Evolutionary conservation across 2,888 invertebrate genomes (phyloP).

Genomic region (Drosophila birchii): DNA sequence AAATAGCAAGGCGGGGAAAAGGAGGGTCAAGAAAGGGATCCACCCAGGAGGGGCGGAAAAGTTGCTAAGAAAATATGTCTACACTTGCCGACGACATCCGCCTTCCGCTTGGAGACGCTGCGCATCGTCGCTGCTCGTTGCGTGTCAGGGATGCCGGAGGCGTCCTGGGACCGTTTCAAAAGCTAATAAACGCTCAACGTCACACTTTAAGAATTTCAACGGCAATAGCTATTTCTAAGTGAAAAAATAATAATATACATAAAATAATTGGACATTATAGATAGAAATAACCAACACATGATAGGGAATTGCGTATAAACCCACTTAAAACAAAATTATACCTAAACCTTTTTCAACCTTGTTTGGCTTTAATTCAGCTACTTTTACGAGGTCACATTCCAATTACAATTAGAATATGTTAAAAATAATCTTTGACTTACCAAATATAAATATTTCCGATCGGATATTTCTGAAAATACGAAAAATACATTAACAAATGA

Average conservation of each 20-base stretch:
- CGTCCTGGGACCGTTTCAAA: conserved; percentile 39
- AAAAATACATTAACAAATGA: too few relatives aligned
- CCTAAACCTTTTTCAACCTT: not conserved
- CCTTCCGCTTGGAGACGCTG: conserved; percentile 56
- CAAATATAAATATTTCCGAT: not conserved
- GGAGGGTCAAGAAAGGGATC: not conserved
- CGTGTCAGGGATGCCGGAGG: conserved; percentile 30
- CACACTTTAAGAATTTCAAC: not conserved
- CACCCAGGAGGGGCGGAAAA: conserved; percentile 37
- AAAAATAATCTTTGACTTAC: not conserved
- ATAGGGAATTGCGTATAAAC: too few relatives aligned
- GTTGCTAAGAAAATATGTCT: conserved; percentile 72
- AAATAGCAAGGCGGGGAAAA: conserved; percentile 11
- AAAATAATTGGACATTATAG: not conserved
- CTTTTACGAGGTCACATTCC: not conserved
- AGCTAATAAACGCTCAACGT: conserved; percentile 53
- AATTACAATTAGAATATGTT: not conserved
- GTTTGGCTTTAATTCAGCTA: not conserved
- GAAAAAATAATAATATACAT: not conserved
- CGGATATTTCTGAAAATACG: not conserved
- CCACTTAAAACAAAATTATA: too few relatives aligned
- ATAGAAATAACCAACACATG: not conserved
- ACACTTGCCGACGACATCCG: conserved; percentile 74
- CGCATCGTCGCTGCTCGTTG: conserved; percentile 34
- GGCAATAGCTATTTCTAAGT: not conserved